Base-by-base conservation (phyloP, 2,888 invertebrate species). In the Chloroclysta siterata region DNA sequence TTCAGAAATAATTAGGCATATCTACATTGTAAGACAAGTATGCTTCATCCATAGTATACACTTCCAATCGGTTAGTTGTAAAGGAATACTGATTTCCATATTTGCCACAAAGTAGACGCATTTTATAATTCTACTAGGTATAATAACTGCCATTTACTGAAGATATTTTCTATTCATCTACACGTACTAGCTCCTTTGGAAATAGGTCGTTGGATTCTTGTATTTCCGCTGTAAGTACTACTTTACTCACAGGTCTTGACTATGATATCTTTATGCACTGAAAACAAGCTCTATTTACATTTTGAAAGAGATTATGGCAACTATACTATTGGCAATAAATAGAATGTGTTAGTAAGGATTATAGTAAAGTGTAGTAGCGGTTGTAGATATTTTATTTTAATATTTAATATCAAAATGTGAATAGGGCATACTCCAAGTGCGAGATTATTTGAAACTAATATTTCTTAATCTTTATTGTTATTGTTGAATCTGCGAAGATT, bases 381-480 rank as follows among this genome's bases (percentile, higher is more conserved):
- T 56, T 47, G 54, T 15, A 53, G 39, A 66, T 57, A 61, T 42
- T 39, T 46, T 52, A 29, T 52, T 36, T 42, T 46, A 48, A 53
- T 47, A 41, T 10, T 53, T 48, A 17, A 17, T 48, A 58, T 66
- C 70, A 62, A 62, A 72, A 63, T 68, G 72, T 63, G 68, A 72
- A 68, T 61, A 60, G 65, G 63, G 46, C 62, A 50, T 62, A 71
- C 68, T 74, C 74, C 72, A 67, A 75, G 76, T 79, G 80, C 80
- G 83, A 82, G 80, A 84, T 83, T 84, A 80, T 75, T 80, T 76
- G 79, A 73, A 70, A 60, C 73, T 67, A 71, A 78, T 74, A 73
- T 81, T 80, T 82, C 79, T 72, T 68, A 74, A 77, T 74, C 78
- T 72, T 74, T 75, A 70, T 73, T 62, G 68, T 76, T 75, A 76